phyloP scores from a whole-genome alignment of 30 jellyfish, hydroid and myxozoan genomes.

The Turritopsis rubra region DNA sequence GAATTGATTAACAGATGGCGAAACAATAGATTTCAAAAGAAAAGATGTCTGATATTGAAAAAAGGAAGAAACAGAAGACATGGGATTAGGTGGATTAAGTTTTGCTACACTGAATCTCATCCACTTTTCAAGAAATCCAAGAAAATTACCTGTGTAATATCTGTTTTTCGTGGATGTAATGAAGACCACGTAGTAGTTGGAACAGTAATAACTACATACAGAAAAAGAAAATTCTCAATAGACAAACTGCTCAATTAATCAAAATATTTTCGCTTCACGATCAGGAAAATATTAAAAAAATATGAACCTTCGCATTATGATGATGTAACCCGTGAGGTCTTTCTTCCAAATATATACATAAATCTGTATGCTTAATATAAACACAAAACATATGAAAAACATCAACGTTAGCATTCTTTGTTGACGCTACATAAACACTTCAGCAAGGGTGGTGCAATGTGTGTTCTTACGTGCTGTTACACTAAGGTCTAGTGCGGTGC shows the following conservation, averaged over 20 bases:
- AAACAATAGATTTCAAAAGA: neutral
- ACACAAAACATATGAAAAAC: neutral
- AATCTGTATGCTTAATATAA: constrained; percentile 68
- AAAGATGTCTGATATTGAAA: too few species aligned
- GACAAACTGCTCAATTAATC: too few species aligned
- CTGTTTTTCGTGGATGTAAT: constrained; percentile 70
- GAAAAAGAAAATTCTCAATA: too few species aligned
- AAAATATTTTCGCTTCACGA: too few species aligned
- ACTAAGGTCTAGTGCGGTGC: neutral
- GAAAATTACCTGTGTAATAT: constrained; percentile 93
- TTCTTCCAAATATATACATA: constrained; percentile 76
- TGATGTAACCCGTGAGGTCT: constrained; percentile 71
- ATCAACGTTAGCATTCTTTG: neutral
- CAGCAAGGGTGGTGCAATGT: neutral
- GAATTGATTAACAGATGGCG: neutral
- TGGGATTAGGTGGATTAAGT: too few species aligned
- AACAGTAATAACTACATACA: constrained; percentile 62
- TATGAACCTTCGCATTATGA: constrained; percentile 58
- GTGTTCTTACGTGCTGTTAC: neutral
- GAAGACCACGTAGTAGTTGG: constrained; percentile 82
- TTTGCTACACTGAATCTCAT: too few species aligned
- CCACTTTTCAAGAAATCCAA: too few species aligned
- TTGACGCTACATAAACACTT: neutral
- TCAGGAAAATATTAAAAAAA: neutral
- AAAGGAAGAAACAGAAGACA: neutral